phyloP scores from a whole-genome alignment of 2,888 invertebrate species.

The Athrips mouffetella region DNA sequence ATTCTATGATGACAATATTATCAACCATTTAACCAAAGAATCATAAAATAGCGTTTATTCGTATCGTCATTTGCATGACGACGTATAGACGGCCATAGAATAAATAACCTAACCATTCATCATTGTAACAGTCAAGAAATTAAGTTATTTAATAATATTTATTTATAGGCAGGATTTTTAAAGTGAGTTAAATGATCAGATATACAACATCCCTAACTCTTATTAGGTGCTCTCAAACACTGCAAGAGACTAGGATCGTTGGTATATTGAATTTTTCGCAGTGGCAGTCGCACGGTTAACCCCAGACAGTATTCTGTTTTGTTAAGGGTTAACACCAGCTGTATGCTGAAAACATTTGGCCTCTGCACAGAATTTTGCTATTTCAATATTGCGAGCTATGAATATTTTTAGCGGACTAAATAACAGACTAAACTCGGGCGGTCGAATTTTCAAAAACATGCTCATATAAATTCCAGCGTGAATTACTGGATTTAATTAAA shows the following conservation, averaged over 20 bases:
- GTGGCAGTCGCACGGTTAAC: constrained; percentile 22
- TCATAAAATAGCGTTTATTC: too few species aligned
- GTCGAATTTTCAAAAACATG: background rate
- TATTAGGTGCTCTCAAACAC: constrained; percentile 57
- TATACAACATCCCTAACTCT: constrained; percentile 25
- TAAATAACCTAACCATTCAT: too few species aligned
- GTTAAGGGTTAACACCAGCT: constrained; percentile 10
- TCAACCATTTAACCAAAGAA: too few species aligned
- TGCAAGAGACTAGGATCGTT: constrained; percentile 44
- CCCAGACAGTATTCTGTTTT: constrained; percentile 25
- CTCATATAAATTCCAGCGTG: background rate
- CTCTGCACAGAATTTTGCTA: constrained; percentile 1
- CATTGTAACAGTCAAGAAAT: too few species aligned
- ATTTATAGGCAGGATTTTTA: too few species aligned
- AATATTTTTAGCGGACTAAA: too few species aligned
- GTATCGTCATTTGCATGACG: too few species aligned
- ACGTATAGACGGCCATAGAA: too few species aligned
- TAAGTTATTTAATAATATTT: too few species aligned
- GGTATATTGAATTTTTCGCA: constrained; percentile 52
- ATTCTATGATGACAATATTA: too few species aligned
- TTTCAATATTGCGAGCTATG: constrained; percentile 5
- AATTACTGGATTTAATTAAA: constrained; percentile 1
- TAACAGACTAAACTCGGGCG: too few species aligned
- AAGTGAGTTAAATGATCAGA: constrained; percentile 2
- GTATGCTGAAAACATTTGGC: constrained; percentile 8